These are phyloP conservation scores for Magallana angulata DNA, from an alignment of 1,140 invertebrate genomes.

Conservation along the genomic window DNA sequence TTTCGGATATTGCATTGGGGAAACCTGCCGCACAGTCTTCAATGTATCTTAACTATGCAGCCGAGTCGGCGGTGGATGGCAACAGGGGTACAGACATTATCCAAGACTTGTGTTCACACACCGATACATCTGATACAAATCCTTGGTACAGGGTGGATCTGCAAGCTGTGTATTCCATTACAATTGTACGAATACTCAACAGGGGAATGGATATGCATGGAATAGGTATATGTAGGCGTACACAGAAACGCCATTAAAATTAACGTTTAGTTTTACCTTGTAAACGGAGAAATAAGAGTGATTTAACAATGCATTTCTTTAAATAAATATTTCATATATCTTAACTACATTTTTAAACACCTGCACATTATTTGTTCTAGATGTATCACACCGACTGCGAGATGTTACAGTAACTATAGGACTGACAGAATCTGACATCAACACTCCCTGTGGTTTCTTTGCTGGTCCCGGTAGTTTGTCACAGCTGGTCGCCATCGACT, in stretches of 20 bases:
- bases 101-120: neutral
- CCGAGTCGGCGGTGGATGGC: neutral
- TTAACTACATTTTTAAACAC: too few species aligned
- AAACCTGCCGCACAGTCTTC: neutral
- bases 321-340: too few species aligned
- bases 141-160: neutral
- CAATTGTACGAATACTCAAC: neutral
- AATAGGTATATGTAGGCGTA: neutral
- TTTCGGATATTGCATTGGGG: neutral
- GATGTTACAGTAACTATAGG: neutral
- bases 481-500: neutral
- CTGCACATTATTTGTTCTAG: neutral
- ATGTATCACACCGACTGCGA: neutral
- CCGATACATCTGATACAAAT: neutral
- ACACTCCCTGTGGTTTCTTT: neutral
- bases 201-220: neutral
- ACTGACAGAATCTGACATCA: neutral
- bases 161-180: neutral
- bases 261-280: neutral
- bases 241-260: neutral
- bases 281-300: too few species aligned
- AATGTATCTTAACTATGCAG: neutral
- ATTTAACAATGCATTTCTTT: too few species aligned
- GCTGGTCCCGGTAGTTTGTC: neutral
- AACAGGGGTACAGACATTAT: neutral